Evolutionary conservation across 2,113 vertebrate genomes (phyloP).

Genomic region (Castor canadensis): DNA sequence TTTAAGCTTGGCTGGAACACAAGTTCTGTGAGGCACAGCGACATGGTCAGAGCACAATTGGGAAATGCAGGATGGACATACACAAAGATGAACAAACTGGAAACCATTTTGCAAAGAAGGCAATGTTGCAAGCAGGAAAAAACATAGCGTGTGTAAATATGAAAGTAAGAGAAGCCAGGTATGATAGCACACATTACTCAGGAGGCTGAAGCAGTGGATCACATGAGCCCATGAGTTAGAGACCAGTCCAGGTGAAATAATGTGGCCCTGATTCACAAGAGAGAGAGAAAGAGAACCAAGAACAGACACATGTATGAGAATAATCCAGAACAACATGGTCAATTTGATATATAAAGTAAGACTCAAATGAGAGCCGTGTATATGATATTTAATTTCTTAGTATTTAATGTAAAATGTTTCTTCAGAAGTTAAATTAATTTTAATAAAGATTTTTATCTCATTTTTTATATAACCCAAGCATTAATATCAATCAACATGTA

Average conservation of each 20-base stretch:
- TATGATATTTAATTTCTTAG: neutral
- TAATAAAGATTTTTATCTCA: neutral
- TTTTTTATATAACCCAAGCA: neutral
- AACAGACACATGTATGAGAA: neutral
- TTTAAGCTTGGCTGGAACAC: neutral
- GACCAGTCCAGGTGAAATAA: no score
- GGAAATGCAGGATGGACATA: neutral
- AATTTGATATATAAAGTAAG: neutral
- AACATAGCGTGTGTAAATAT: neutral
- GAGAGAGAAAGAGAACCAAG: no score
- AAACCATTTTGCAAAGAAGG: neutral
- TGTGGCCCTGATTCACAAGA: no score
- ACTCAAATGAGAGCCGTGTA: neutral
- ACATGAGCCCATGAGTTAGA: no score
- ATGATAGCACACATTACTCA: no score
- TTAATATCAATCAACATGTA: neutral
- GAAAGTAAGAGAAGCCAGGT: neutral
- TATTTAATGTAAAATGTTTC: neutral
- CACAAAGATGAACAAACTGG: neutral
- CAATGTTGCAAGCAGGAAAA: neutral
- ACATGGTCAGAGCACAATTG: neutral
- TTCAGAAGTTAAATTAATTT: neutral
- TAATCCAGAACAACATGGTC: neutral
- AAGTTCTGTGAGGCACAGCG: neutral
- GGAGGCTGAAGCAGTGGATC: no score